Evolutionary conservation across 2,888 invertebrate species (phyloP).

Genomic region (Nemapogon koenigi): DNA sequence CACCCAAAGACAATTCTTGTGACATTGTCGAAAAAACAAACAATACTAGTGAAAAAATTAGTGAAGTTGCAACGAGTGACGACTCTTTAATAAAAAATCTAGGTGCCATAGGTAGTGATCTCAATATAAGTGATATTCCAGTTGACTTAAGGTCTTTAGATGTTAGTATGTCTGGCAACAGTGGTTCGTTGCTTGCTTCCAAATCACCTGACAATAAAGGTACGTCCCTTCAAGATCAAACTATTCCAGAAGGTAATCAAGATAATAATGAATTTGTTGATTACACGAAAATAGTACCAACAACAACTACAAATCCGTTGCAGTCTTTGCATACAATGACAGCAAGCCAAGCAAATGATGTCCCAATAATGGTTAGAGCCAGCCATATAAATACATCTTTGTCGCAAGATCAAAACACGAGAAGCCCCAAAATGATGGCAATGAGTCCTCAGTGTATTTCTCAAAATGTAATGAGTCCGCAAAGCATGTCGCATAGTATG

Average conservation of each 20-base stretch:
- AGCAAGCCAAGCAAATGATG: slow-evolving; percentile 38
- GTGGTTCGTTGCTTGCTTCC: slow-evolving; percentile 44
- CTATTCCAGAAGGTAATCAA: slow-evolving; percentile 39
- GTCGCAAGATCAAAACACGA: slow-evolving; percentile 41
- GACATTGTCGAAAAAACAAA: slow-evolving; percentile 36
- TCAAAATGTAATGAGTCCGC: slow-evolving; percentile 48
- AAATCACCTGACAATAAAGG: slow-evolving; percentile 51
- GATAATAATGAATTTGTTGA: slow-evolving; percentile 37
- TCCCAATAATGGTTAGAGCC: slow-evolving; percentile 37
- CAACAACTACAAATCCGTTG: slow-evolving; percentile 34
- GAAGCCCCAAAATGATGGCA: slow-evolving; percentile 44
- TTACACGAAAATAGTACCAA: slow-evolving; percentile 29
- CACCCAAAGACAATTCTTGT: slow-evolving; percentile 49
- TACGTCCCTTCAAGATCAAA: slow-evolving; percentile 41
- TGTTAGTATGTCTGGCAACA: slow-evolving; percentile 61
- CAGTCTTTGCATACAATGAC: slow-evolving; percentile 53
- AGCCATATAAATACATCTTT: slow-evolving; percentile 27
- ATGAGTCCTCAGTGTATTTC: slow-evolving; percentile 27
- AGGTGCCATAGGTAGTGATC: slow-evolving; percentile 66
- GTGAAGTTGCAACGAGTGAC: slow-evolving; percentile 59
- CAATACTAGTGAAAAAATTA: slow-evolving; percentile 55
- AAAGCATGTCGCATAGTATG: slow-evolving; percentile 46
- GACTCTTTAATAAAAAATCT: slow-evolving; percentile 60
- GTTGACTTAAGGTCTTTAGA: slow-evolving; percentile 63
- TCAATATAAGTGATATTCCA: slow-evolving; percentile 64